These are phyloP conservation scores for Matsumurasca onukii DNA, from an alignment of 1,140 invertebrate species.

Conservation along the genomic window DNA sequence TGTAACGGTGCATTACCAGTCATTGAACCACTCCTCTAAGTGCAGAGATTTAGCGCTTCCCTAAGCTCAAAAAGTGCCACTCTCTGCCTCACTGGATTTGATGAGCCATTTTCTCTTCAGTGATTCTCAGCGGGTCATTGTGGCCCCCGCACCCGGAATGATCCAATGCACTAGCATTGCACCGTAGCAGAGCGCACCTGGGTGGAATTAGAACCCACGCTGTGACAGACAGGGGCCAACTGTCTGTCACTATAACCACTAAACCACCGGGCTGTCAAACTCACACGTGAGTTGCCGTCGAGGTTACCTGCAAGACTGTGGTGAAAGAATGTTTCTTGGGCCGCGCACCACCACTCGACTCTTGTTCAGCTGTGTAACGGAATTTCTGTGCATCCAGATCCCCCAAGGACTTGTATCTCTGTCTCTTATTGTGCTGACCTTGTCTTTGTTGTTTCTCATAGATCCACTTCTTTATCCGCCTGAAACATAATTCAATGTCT, in stretches of 20 bases:
- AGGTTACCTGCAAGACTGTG: background rate
- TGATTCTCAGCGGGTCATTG: background rate
- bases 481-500: too few relatives aligned
- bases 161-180: background rate
- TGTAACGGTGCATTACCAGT: too few relatives aligned
- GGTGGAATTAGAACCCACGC: background rate
- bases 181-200: background rate
- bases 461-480: background rate
- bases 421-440: background rate
- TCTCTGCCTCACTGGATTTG: too few relatives aligned
- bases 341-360: background rate
- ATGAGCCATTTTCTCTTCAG: background rate
- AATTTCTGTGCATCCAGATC: background rate
- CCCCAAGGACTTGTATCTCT: background rate
- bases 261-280: background rate
- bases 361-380: background rate
- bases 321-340: background rate
- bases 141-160: background rate
- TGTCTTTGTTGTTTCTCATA: background rate
- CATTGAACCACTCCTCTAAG: too few relatives aligned
- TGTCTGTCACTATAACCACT: background rate
- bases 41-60: too few relatives aligned
- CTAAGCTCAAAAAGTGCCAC: too few relatives aligned
- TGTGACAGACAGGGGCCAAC: background rate
- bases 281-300: too few relatives aligned